Evolutionary conservation across 2,888 invertebrate genomes (phyloP).

Genomic region (Griposia aprilina): DNA sequence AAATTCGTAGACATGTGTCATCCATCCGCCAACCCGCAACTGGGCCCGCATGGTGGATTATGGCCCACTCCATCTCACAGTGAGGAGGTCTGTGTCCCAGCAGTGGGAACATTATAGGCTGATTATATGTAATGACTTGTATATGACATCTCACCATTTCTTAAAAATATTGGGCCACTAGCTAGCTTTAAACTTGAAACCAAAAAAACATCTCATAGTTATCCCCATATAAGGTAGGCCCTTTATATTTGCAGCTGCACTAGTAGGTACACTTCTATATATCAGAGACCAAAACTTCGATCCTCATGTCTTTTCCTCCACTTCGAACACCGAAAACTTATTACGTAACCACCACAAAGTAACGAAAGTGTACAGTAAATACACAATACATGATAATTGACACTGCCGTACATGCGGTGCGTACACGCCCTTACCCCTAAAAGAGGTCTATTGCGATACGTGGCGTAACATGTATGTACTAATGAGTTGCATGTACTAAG

Average conservation of each 20-base stretch:
- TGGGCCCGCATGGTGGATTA: no score
- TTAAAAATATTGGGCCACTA: neutral
- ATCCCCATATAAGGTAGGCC: neutral
- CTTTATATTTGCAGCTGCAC: neutral
- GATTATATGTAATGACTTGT: neutral
- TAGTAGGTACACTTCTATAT: neutral
- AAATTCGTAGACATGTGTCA: no score
- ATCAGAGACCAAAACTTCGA: neutral
- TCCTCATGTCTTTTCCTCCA: neutral
- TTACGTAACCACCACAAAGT: conserved; percentile 40
- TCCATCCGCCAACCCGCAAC: no score
- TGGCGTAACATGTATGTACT: conserved; percentile 44
- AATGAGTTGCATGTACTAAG: conserved; percentile 40
- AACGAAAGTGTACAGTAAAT: conserved; percentile 50
- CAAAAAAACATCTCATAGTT: neutral
- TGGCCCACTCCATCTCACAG: no score
- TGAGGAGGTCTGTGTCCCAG: no score
- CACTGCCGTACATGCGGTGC: conserved; percentile 18
- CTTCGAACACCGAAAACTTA: neutral
- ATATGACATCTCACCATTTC: neutral
- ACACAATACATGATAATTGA: conserved; percentile 56
- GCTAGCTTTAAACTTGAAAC: no score
- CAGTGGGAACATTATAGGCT: neutral
- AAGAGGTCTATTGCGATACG: conserved; percentile 57
- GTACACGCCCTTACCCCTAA: conserved; percentile 47